A percentile compares a stretch with the other conserved stretches of the same genome.
These are phyloP conservation scores for Antitype chi DNA, from an alignment of 2,888 invertebrate genomes.

Conservation along the genomic window DNA sequence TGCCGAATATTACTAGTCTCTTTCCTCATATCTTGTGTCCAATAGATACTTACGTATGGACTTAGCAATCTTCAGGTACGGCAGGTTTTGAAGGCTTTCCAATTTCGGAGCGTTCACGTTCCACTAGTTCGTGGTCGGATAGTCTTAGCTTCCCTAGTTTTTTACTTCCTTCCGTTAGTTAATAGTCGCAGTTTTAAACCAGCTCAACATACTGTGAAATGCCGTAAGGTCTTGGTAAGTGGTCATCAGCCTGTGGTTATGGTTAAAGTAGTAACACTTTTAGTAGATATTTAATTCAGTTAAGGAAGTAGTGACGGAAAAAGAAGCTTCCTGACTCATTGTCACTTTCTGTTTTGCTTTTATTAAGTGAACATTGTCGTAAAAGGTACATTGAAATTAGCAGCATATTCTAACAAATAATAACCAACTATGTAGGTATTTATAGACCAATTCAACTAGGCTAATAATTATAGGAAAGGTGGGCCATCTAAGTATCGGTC, in stretches of 20 bases:
- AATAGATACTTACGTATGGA: not conserved
- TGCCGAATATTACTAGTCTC: not conserved
- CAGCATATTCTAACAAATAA: not conserved
- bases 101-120: conserved; percentile 43
- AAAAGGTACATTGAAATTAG: not conserved
- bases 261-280: not conserved
- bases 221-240: not conserved
- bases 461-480: not conserved
- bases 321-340: conserved; percentile 15
- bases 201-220: not conserved
- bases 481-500: no score
- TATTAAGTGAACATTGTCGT: not conserved
- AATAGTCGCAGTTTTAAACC: not conserved
- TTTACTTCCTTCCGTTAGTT: conserved; percentile 43
- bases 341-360: conserved; percentile 18
- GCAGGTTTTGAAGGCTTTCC: conserved; percentile 47
- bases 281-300: not conserved
- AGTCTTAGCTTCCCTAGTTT: conserved; percentile 7
- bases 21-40: not conserved
- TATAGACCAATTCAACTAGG: not conserved
- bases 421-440: not conserved
- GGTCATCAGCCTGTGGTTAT: conserved; percentile 3
- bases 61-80: conserved; percentile 15
- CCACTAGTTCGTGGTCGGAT: conserved; percentile 40
- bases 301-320: conserved; percentile 1